Conservation (phyloP, 2,113 vertebrate species). For the Esox niger region DNA sequence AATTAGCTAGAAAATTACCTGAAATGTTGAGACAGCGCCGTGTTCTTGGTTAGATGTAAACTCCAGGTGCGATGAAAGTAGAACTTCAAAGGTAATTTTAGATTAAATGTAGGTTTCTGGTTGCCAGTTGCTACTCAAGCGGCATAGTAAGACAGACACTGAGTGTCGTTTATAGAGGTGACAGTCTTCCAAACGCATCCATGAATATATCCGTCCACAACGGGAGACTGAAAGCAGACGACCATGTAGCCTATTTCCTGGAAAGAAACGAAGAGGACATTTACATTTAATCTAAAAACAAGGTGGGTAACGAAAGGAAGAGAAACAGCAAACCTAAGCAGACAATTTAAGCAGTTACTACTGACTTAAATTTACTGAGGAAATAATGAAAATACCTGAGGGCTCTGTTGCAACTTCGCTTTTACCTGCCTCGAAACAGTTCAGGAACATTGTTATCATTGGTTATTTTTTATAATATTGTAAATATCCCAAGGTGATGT, state of each 20-base stretch:
- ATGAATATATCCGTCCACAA: neutral
- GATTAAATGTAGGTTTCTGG: conserved; percentile 24
- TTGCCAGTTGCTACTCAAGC: conserved; percentile 23
- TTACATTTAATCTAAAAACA: neutral
- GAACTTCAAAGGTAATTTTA: conserved; percentile 62
- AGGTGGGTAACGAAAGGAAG: neutral
- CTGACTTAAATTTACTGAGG: neutral
- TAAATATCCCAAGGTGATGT: conserved; percentile 2
- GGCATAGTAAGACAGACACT: conserved; percentile 1
- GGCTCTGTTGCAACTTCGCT: neutral
- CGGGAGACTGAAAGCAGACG: neutral
- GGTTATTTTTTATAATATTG: neutral
- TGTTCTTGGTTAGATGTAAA: conserved; percentile 41
- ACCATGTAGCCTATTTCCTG: neutral
- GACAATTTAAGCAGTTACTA: neutral
- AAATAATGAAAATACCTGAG: neutral
- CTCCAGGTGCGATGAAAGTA: conserved; percentile 39
- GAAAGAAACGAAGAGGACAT: neutral
- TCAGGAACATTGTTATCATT: neutral
- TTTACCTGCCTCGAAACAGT: neutral
- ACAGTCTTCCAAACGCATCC: conserved; percentile 8
- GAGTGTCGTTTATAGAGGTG: conserved; percentile 44
- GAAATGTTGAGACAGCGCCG: conserved; percentile 55
- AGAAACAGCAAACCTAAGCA: too few relatives aligned
- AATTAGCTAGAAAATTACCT: conserved; percentile 42